Base-by-base conservation (phyloP, 2,888 invertebrate species). In the Polymixis lichenea region DNA sequence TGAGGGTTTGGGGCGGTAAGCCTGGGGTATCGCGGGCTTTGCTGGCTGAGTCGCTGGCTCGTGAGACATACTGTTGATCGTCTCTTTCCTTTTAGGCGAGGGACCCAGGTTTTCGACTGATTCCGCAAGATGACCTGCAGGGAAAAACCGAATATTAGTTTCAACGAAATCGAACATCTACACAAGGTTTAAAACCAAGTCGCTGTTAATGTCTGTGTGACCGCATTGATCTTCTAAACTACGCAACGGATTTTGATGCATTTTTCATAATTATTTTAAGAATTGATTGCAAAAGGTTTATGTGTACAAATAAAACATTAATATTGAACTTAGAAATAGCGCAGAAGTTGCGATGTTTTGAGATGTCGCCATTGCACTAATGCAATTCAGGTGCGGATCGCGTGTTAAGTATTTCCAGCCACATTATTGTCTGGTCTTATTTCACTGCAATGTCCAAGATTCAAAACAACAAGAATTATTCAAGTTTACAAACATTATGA, bases 101-200 rank as follows among this genome's bases (percentile, higher is more conserved):
- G 96, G 96, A 0, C 96, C 97, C 4, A 97, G 92, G 75, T 89
- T 96, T 83, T 96, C 96, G 1, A 96, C 96, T 1, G 96, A 96
- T 82, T 95, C 94, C 0, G 95, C 95, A 46, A 97, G 87, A 3
- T 92, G 89, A 85, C 92, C 95, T 95, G 89, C 9, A 90, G 13
- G 8, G 15, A 38, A 51, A 2, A 67, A 11, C 3, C 11, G 11
- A 17, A n/a, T 25, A 51, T 62, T 51, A 25, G n/a, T 49, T n/a
- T 43, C 0, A 19, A 66, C 6, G 28, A 28, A 28, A 66, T 55
- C 55, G 17, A n/a, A 38, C n/a, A 38, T 62, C 8, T n/a, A 5
- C 19, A 13, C 32, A 61, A 8, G 13, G 22, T 38, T 22, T 38
- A n/a, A 38, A 38, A 46, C 28, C 28, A 46, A 64, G 25, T 65